Percentiles rank a stretch among this genome's conserved stretches.
phyloP scores from a whole-genome alignment of 2,888 invertebrate species.

The Synanthedon tipuliformis region DNA sequence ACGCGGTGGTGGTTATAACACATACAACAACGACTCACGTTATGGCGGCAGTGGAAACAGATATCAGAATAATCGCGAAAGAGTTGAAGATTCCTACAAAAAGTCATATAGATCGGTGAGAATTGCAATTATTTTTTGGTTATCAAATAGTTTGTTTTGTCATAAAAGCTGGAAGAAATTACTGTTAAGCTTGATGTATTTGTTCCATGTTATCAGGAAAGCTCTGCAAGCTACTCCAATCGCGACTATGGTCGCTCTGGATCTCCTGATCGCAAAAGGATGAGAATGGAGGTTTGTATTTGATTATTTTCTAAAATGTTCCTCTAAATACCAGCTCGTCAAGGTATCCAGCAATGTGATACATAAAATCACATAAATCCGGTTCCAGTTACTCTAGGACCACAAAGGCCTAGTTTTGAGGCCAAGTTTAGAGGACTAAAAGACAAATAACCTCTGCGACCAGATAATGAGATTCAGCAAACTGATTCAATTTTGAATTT shows the following conservation, averaged over 20 bases:
- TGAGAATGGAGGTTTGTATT: constrained; percentile 71
- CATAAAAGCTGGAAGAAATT: no score
- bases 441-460: no score
- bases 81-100: constrained; percentile 60
- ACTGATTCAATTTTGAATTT: no score
- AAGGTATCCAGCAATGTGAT: no score
- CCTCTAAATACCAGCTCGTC: no score
- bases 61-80: constrained; percentile 45
- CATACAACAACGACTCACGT: constrained; percentile 52
- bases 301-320: background rate
- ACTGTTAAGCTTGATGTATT: background rate
- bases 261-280: constrained; percentile 74
- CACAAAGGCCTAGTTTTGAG: no score
- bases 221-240: constrained; percentile 57
- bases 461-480: no score
- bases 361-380: no score
- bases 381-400: no score
- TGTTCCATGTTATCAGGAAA: constrained; percentile 30
- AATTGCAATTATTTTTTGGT: no score
- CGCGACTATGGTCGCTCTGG: constrained; percentile 70
- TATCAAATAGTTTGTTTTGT: no score
- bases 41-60: constrained; percentile 47
- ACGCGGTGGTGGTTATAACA: constrained; percentile 50
- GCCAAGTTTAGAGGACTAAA: no score
- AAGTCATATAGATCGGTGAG: constrained; percentile 61